Conservation (phyloP, 2,797 vertebrate species). For the Gephyroberyx darwinii region DNA sequence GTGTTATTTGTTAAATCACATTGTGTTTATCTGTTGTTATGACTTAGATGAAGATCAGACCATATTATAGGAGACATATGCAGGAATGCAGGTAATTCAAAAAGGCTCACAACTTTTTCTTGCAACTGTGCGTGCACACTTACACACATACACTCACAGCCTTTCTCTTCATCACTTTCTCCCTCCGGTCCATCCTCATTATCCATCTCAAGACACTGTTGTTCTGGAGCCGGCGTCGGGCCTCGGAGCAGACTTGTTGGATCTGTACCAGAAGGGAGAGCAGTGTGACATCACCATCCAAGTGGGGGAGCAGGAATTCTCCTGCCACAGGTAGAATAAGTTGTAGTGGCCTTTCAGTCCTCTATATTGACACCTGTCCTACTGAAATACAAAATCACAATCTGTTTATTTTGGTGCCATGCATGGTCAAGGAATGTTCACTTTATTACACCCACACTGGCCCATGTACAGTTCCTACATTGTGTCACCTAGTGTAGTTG, state of each 20-base stretch:
- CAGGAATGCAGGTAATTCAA: too few relatives aligned
- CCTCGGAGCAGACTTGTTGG: constrained; percentile 89
- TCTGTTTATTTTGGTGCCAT: background rate
- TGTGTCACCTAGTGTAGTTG: background rate
- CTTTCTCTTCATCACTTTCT: constrained; percentile 2
- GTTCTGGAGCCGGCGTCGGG: constrained; percentile 85
- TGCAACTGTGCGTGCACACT: too few relatives aligned
- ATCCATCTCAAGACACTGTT: constrained; percentile 50
- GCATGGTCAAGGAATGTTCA: background rate
- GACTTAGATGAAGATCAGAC: too few relatives aligned
- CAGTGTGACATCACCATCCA: constrained; percentile 90
- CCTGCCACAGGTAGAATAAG: constrained; percentile 89
- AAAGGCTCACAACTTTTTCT: too few relatives aligned
- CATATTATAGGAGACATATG: too few relatives aligned
- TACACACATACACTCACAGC: background rate
- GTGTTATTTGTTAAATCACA: too few relatives aligned
- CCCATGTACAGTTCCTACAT: background rate
- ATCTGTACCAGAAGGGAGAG: constrained; percentile 83
- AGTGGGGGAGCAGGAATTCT: constrained; percentile 86
- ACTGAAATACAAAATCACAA: background rate
- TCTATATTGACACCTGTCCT: background rate
- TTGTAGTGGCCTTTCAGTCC: background rate
- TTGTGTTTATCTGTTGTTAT: too few relatives aligned
- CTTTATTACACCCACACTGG: background rate
- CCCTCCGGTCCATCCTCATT: constrained; percentile 2